phyloP scores from a whole-genome alignment of 2,113 vertebrate species.

The Agapornis roseicollis region DNA sequence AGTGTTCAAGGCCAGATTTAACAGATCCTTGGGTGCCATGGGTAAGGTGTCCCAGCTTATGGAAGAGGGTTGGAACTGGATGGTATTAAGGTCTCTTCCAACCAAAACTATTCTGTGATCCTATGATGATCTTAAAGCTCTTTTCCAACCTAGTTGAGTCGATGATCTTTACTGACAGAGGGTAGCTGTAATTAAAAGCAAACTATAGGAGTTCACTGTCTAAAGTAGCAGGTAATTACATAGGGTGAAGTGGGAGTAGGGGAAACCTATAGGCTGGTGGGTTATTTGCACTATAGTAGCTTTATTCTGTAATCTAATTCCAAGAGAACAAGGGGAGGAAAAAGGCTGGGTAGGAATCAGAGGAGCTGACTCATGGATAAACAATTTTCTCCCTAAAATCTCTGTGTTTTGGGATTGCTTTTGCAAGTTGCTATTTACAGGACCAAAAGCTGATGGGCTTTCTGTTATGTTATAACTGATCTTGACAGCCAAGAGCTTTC shows the following conservation, averaged over 20 bases:
- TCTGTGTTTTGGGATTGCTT: not conserved
- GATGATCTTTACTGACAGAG: not conserved
- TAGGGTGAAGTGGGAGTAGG: not conserved
- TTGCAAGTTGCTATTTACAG: not conserved
- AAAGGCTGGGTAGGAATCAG: not conserved
- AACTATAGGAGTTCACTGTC: not conserved
- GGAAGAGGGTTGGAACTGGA: not conserved
- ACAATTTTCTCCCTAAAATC: not conserved
- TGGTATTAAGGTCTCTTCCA: not conserved
- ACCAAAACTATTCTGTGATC: not conserved
- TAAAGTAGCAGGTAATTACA: not conserved
- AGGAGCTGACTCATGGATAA: not conserved
- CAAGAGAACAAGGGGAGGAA: not conserved
- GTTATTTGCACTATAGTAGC: not conserved
- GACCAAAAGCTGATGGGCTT: not conserved
- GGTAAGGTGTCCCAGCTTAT: not conserved
- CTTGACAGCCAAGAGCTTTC: not conserved
- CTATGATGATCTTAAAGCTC: not conserved
- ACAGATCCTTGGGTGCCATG: not conserved
- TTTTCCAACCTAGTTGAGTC: not conserved
- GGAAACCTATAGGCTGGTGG: not conserved
- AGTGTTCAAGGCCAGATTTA: not conserved
- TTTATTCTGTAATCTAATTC: not conserved
- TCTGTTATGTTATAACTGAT: not conserved
- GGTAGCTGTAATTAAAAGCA: not conserved